These are phyloP conservation scores for Oryzias dopingdopingensis DNA, from an alignment of 2,797 vertebrate genomes.

Conservation along the genomic window DNA sequence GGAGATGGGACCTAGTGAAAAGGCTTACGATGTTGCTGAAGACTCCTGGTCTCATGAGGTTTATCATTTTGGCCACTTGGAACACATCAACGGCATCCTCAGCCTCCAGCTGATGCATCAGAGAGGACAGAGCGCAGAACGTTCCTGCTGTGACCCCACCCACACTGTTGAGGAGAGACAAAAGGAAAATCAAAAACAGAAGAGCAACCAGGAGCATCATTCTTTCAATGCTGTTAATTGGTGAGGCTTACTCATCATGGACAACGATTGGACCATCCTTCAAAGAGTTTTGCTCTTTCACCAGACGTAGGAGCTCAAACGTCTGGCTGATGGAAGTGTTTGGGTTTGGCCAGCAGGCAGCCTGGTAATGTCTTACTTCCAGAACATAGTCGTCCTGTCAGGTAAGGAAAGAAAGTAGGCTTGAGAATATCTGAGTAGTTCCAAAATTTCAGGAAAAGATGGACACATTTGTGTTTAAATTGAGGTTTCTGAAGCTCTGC, in stretches of 20 bases:
- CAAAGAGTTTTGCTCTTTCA: constrained; percentile 79
- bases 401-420: constrained; percentile 3
- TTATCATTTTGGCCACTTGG: constrained; percentile 90
- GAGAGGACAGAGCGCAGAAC: constrained; percentile 88
- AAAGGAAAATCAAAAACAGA: background rate
- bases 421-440: background rate
- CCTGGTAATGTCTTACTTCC: constrained; percentile 90
- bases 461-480: no score
- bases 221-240: background rate
- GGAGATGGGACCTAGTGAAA: background rate
- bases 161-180: constrained; percentile 67
- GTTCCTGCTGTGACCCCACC: constrained; percentile 90
- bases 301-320: constrained; percentile 88
- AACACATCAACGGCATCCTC: constrained; percentile 90
- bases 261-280: constrained; percentile 87
- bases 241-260: constrained; percentile 88
- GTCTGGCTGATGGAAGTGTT: constrained; percentile 92
- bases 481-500: no score
- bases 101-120: constrained; percentile 86
- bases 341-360: constrained; percentile 93
- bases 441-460: no score
- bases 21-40: constrained; percentile 88
- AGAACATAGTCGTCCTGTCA: constrained; percentile 91
- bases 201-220: background rate
- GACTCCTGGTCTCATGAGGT: constrained; percentile 91